These are phyloP conservation scores for Illadopsis cleaveri DNA, from an alignment of 2,113 vertebrate genomes.

Conservation along the genomic window DNA sequence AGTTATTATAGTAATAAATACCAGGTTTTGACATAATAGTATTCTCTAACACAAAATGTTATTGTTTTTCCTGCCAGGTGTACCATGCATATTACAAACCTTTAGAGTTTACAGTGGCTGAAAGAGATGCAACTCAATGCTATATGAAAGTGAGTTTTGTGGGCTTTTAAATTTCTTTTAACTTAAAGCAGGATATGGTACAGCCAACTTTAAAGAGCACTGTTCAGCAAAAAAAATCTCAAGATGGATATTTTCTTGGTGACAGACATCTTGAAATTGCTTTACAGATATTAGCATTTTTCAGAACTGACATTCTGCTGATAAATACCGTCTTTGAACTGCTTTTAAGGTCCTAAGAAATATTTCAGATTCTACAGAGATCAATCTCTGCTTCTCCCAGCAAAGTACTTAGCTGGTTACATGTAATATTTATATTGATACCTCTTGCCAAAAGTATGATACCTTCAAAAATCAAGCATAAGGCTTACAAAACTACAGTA, in stretches of 20 bases:
- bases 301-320: background rate
- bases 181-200: background rate
- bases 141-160: conserved; percentile 87
- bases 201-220: background rate
- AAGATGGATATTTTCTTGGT: background rate
- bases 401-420: background rate
- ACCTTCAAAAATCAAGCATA: background rate
- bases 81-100: conserved; percentile 96
- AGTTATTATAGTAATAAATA: background rate
- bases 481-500: background rate
- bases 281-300: background rate
- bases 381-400: background rate
- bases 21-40: background rate
- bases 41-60: background rate
- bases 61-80: conserved; percentile 73
- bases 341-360: background rate
- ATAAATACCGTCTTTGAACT: background rate
- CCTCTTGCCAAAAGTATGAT: background rate
- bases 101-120: conserved; percentile 88
- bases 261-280: background rate
- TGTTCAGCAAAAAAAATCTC: background rate
- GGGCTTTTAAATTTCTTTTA: background rate
- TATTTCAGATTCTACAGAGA: background rate
- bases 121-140: conserved; percentile 86
- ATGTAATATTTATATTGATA: background rate